Evolutionary conservation across 2,113 vertebrate genomes (phyloP), one percentile per base, ranked within the genome.

Genomic region (Hippocampus barbouri): DNA sequence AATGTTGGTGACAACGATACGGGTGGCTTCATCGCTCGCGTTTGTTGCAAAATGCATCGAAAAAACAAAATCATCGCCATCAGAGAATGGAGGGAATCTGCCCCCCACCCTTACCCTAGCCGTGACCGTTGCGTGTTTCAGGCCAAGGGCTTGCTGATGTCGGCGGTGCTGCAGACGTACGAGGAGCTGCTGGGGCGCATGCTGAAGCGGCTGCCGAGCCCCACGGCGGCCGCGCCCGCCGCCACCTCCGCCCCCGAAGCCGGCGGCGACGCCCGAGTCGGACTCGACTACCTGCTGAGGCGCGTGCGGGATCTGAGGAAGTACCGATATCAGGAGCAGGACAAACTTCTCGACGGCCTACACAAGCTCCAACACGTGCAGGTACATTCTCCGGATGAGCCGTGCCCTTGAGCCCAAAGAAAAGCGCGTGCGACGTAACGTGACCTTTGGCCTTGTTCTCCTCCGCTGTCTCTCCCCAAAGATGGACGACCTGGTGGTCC

Each of bases 131-230:
- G 3, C 4, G n/a, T 67, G 20, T 45, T 54, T 60, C 71, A 89
- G 86, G 40, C 4, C 0, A 81, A 79, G 66, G 69, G 7, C 45
- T 0, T 88, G n/a, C 77, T 72, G 0, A 62, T 91, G 71, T 63
- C 64, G 0, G 80, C 54, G 1, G 23, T 88, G 41, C 47, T 91
- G 82, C 82, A 83, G n/a, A 68, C 63, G 0, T 91, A 91, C 0
- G 82, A 85, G 0, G 62, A 83, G 30, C 57, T 91, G 64, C 2
- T 91, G 0, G 25, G 0, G 10, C 61, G 62, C 2, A 91, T 91
- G 87, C 2, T 89, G 70, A 40, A 59, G 12, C n/a, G 84, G 66
- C 54, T 73, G 43, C 73, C 86, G 3, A 72, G 62, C 2, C 34
- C 70, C 0, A 6, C 8, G 12, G 6, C 23, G 4, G 3, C 18